Percentiles rank a stretch among this genome's conserved stretches.
Conservation (phyloP, 2,888 invertebrate genomes). For the Gisinianus flammeolus region DNA sequence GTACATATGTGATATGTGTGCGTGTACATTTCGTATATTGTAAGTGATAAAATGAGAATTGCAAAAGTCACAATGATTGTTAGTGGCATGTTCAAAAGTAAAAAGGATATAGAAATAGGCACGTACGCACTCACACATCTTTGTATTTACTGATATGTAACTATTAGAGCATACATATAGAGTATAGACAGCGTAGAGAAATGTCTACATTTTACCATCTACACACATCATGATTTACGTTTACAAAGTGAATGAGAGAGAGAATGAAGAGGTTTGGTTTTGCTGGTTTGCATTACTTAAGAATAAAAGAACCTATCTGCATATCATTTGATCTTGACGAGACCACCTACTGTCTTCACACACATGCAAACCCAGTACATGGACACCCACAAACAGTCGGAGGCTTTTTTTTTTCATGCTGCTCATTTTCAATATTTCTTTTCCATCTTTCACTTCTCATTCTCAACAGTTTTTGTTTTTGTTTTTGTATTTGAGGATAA, state of each 20-base stretch:
- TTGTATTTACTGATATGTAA: no score
- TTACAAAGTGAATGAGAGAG: not conserved
- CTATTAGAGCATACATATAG: no score
- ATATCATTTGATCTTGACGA: slow-evolving; percentile 21
- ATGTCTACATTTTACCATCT: not conserved
- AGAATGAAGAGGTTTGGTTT: not conserved
- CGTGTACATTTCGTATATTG: no score
- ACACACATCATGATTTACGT: not conserved
- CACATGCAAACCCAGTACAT: slow-evolving; percentile 12
- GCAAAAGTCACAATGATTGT: no score
- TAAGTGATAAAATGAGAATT: no score
- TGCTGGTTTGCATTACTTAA: not conserved
- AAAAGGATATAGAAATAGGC: no score
- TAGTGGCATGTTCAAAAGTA: no score
- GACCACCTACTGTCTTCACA: slow-evolving; percentile 26
- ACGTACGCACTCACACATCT: no score
- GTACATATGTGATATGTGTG: no score
- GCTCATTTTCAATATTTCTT: not conserved
- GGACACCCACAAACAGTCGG: not conserved
- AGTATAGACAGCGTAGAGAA: no score
- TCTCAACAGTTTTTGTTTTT: no score
- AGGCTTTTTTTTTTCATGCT: not conserved
- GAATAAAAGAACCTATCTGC: slow-evolving; percentile 8
- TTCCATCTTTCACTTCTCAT: not conserved
- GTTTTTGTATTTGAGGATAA: no score